A percentile compares a stretch with the other conserved stretches of the same genome.
Evolutionary conservation across 2,113 vertebrate species (phyloP).

Genomic region (Acinonyx jubatus): DNA sequence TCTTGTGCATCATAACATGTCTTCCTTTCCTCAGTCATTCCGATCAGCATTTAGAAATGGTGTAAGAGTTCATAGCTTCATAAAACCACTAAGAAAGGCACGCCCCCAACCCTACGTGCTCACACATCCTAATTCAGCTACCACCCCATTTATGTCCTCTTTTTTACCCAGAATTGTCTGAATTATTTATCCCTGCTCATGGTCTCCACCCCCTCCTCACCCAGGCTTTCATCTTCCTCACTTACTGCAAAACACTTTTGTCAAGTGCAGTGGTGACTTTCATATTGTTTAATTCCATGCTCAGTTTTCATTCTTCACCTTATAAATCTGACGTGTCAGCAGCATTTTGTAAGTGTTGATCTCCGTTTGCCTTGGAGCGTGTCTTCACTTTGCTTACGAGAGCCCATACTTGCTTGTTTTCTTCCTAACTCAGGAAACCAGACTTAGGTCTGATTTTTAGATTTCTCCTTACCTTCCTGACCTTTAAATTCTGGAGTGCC

Average conservation of each 20-base stretch:
- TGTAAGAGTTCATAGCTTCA: background rate
- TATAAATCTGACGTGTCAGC: background rate
- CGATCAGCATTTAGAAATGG: background rate
- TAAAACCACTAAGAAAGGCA: background rate
- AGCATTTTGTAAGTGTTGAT: background rate
- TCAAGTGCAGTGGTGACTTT: background rate
- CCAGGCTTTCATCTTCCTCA: background rate
- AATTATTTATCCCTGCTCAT: background rate
- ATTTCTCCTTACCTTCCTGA: background rate
- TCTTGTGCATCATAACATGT: background rate
- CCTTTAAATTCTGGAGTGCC: background rate
- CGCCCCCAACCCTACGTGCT: background rate
- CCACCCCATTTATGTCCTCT: background rate
- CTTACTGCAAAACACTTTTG: background rate
- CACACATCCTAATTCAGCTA: background rate
- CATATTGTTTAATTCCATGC: background rate
- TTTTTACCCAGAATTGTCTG: background rate
- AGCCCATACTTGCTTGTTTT: background rate
- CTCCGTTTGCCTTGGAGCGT: conserved; percentile 12
- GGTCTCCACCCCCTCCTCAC: background rate
- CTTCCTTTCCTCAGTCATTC: background rate
- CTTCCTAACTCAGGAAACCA: background rate
- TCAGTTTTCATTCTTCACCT: background rate
- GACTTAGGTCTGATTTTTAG: background rate
- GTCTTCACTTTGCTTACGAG: background rate